phyloP scores from a whole-genome alignment of 1,140 invertebrate species.

The Stenopsyche tienmushanensis region DNA sequence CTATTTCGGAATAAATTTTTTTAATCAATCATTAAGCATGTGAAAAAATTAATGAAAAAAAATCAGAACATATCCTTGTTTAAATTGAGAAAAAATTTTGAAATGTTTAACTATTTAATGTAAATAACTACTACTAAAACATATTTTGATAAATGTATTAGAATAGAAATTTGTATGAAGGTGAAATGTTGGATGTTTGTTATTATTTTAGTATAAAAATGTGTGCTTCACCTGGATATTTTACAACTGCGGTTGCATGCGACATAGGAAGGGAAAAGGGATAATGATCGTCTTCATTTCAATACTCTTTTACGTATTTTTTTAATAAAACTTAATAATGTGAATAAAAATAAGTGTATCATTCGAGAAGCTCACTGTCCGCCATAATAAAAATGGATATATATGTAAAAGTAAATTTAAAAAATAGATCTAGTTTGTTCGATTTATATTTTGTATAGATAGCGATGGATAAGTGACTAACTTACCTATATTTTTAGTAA shows the following conservation, averaged over 20 bases:
- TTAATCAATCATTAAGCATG: neutral
- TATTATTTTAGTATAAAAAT: neutral
- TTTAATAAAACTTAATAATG: neutral
- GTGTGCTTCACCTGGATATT: neutral
- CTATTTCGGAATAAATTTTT: neutral
- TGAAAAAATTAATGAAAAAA: conserved; percentile 10
- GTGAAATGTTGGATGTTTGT: neutral
- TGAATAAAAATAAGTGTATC: no score
- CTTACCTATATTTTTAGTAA: conserved; percentile 17
- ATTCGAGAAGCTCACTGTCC: neutral
- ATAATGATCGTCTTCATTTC: no score
- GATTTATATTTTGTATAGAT: neutral
- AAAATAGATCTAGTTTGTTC: neutral
- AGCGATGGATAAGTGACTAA: neutral
- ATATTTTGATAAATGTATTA: conserved; percentile 42
- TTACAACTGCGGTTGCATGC: no score
- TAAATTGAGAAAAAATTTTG: conserved; percentile 25
- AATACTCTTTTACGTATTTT: no score
- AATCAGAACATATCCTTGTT: conserved; percentile 38
- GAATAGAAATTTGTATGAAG: conserved; percentile 38
- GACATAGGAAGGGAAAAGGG: no score
- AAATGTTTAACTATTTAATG: conserved; percentile 31
- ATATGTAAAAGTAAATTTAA: neutral
- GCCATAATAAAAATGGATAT: neutral
- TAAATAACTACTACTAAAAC: conserved; percentile 35